A percentile compares a stretch with the other conserved stretches of the same genome.
These are phyloP conservation scores for Anolis sagrei DNA, from an alignment of 2,113 vertebrate species.

Conservation along the genomic window DNA sequence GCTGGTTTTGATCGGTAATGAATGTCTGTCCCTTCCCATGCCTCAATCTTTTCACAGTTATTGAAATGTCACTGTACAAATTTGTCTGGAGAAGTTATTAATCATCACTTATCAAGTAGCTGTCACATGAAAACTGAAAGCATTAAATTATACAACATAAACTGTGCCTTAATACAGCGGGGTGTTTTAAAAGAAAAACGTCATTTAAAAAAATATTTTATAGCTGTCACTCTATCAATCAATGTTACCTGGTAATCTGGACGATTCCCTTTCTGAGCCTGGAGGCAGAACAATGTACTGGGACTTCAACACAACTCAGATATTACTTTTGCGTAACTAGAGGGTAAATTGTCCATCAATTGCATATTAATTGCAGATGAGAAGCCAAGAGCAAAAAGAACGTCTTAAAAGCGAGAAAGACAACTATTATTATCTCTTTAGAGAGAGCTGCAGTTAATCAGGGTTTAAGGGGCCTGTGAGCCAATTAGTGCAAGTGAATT, in stretches of 20 bases:
- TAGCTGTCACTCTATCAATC: constrained; percentile 55
- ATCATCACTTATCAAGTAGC: constrained; percentile 68
- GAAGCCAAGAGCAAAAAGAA: constrained; percentile 45
- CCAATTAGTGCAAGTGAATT: constrained; percentile 25
- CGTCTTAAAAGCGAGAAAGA: background rate
- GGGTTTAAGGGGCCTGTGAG: constrained; percentile 2
- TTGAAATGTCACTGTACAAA: constrained; percentile 52
- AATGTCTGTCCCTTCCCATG: background rate
- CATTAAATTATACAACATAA: constrained; percentile 36
- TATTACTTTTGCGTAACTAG: constrained; percentile 43
- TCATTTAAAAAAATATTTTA: constrained; percentile 57
- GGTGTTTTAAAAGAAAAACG: constrained; percentile 33
- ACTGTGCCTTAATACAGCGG: constrained; percentile 56
- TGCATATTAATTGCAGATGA: constrained; percentile 29
- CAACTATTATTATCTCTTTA: constrained; percentile 5
- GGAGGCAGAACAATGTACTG: constrained; percentile 40
- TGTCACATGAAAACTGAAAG: constrained; percentile 67
- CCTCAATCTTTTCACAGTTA: constrained; percentile 36
- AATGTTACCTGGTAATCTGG: constrained; percentile 23
- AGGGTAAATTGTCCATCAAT: constrained; percentile 40
- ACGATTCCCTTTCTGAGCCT: constrained; percentile 14
- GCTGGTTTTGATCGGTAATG: background rate
- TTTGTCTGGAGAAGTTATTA: constrained; percentile 71
- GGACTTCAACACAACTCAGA: constrained; percentile 32
- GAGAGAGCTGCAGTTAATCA: background rate